Evolutionary conservation across 2,113 vertebrate genomes (phyloP).

Genomic region (Lycaon pictus): DNA sequence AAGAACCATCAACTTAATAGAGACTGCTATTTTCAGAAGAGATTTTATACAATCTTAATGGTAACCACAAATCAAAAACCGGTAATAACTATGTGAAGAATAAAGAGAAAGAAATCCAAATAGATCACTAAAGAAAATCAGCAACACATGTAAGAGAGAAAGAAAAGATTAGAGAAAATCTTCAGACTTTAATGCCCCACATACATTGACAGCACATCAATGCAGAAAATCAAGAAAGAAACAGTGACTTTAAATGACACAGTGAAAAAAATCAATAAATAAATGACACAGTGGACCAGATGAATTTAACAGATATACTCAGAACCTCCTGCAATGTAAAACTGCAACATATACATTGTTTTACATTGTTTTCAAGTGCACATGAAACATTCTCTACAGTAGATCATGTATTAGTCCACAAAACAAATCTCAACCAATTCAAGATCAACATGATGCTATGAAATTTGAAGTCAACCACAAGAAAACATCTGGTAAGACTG

Average conservation of each 20-base stretch:
- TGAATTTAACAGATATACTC: background rate
- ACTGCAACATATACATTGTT: background rate
- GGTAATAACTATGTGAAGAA: background rate
- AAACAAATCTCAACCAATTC: background rate
- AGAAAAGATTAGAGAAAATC: background rate
- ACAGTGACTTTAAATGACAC: background rate
- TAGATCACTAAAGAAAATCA: background rate
- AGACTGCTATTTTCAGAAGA: background rate
- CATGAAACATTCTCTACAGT: background rate
- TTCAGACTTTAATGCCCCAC: background rate
- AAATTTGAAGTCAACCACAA: background rate
- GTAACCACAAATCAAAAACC: background rate
- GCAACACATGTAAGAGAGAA: background rate
- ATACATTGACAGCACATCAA: background rate
- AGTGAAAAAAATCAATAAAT: background rate
- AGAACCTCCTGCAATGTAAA: background rate
- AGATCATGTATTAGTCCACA: background rate
- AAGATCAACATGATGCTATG: background rate
- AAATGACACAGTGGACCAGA: background rate
- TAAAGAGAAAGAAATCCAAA: background rate
- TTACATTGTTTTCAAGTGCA: background rate
- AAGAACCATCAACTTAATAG: background rate
- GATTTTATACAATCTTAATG: background rate
- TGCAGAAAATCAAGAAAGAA: background rate
- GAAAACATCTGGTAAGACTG: background rate